A percentile compares a stretch with the other conserved stretches of the same genome.
phyloP scores from a whole-genome alignment of 1,140 invertebrate species.

The Anthonomus grandis region DNA sequence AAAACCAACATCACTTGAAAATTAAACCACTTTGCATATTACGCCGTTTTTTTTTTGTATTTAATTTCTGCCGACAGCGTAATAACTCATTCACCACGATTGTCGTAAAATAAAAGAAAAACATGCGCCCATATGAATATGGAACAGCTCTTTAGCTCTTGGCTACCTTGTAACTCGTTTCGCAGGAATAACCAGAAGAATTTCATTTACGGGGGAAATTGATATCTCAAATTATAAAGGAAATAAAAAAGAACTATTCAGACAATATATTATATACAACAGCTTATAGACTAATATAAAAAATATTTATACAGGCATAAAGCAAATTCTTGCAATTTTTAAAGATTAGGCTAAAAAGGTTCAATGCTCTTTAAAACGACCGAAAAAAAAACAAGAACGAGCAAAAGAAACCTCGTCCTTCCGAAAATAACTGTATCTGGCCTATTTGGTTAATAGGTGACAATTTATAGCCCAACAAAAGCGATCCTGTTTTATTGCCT shows the following conservation, averaged over 20 bases:
- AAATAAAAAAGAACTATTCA: too few relatives aligned
- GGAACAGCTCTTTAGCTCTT: constrained; percentile 19
- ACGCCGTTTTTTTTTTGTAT: constrained; percentile 7
- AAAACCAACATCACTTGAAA: constrained; percentile 17
- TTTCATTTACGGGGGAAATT: constrained; percentile 9
- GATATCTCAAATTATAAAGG: constrained; percentile 21
- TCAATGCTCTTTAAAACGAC: too few relatives aligned
- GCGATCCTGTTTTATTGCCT: constrained; percentile 27
- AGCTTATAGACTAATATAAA: too few relatives aligned
- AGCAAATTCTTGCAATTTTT: too few relatives aligned
- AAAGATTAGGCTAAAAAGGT: too few relatives aligned
- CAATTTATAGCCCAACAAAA: constrained; percentile 29
- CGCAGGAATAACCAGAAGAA: constrained; percentile 12
- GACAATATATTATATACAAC: too few relatives aligned
- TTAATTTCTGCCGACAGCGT: constrained; percentile 19
- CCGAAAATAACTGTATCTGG: constrained; percentile 30
- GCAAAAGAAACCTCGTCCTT: background rate
- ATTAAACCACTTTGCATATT: constrained; percentile 19
- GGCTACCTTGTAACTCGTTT: constrained; percentile 10
- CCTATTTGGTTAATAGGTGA: constrained; percentile 34
- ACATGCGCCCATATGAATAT: constrained; percentile 22
- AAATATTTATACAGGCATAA: too few relatives aligned
- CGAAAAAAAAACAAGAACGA: too few relatives aligned
- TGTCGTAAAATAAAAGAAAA: constrained; percentile 23
- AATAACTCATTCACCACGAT: constrained; percentile 20